phyloP scores from a whole-genome alignment of 2,888 invertebrate genomes.

The Epinotia bilunana region DNA sequence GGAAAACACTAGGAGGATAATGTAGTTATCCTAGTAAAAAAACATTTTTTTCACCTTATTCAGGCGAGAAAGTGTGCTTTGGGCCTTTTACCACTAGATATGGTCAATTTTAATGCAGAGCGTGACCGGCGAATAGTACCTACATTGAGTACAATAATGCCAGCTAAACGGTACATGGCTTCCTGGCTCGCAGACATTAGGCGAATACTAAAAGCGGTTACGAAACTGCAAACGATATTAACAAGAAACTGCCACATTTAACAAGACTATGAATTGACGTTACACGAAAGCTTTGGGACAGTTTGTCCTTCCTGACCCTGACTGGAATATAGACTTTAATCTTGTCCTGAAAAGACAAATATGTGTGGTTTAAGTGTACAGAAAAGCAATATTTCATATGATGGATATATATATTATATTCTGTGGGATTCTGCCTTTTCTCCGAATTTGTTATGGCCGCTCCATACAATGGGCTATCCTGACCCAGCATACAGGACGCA shows the following conservation, averaged over 20 bases:
- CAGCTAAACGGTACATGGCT: conserved; percentile 74
- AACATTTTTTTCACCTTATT: not conserved
- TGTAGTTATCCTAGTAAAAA: too few species aligned
- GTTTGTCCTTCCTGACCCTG: not conserved
- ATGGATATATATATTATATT: not conserved
- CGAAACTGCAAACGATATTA: conserved; percentile 47
- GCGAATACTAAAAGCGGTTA: conserved; percentile 69
- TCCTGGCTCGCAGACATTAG: conserved; percentile 65
- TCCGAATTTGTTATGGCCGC: too few species aligned
- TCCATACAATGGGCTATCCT: too few species aligned
- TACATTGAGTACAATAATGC: conserved; percentile 72
- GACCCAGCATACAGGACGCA: too few species aligned
- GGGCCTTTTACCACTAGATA: conserved; percentile 45
- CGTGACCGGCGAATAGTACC: conserved; percentile 69
- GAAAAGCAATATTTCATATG: too few species aligned
- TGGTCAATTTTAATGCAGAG: conserved; percentile 65
- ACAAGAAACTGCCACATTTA: conserved; percentile 22
- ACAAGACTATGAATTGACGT: not conserved
- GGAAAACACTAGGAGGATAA: too few species aligned
- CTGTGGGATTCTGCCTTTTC: too few species aligned
- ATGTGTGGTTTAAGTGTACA: not conserved
- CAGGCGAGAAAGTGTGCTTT: conserved; percentile 29
- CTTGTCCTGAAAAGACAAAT: conserved; percentile 21
- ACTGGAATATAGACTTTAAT: conserved; percentile 16
- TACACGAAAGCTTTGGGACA: not conserved